Conservation (phyloP, 2,113 vertebrate species). For the Notechis scutatus region DNA sequence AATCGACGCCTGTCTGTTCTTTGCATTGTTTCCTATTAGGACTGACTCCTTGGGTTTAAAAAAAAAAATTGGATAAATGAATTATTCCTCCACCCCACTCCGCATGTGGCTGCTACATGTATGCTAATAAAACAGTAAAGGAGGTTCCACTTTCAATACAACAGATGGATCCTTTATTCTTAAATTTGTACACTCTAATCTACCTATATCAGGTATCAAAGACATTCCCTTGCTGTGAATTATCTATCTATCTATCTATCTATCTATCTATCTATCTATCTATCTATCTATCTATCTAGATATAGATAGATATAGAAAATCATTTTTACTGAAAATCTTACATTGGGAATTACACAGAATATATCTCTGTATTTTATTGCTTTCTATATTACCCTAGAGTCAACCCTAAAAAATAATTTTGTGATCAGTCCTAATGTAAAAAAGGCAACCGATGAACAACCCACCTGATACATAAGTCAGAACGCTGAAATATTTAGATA, state of each 20-base stretch:
- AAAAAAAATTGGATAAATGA: background rate
- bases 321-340: background rate
- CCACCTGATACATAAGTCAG: background rate
- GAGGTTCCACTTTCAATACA: background rate
- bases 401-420: background rate
- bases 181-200: background rate
- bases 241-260: no score
- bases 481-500: background rate
- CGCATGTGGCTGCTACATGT: background rate
- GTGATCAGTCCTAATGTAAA: background rate
- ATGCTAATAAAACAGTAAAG: background rate
- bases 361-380: no score
- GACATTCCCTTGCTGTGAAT: background rate
- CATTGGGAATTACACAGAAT: background rate
- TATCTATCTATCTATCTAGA: no score
- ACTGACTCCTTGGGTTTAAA: background rate
- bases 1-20: background rate
- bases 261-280: rapidly evolving
- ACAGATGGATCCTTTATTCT: background rate
- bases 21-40: background rate
- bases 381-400: background rate
- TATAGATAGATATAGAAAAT: no score
- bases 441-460: background rate
- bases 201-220: background rate
- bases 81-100: background rate